These are phyloP conservation scores for Neomorphus geoffroyi DNA, from an alignment of 2,797 vertebrate species.

Conservation along the genomic window DNA sequence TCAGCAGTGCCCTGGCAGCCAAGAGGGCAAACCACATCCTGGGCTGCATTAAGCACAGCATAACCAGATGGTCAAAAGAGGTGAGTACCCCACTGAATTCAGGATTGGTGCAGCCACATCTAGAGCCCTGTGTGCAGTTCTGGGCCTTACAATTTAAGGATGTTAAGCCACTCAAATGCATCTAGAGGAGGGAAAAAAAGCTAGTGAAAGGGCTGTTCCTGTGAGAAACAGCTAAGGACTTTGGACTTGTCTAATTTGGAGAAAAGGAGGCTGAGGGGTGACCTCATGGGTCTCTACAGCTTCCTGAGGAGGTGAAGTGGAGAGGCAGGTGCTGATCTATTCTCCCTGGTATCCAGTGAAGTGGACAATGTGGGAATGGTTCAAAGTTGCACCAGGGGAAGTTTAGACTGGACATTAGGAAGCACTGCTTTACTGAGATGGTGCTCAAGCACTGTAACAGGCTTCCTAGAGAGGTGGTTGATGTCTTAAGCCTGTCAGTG, in stretches of 20 bases:
- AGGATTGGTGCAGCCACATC: no score
- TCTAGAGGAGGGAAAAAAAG: background rate
- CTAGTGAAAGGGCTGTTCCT: background rate
- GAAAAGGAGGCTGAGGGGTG: no score
- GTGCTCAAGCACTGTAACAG: background rate
- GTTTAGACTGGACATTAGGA: background rate
- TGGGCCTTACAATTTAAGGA: no score
- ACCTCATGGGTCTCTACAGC: background rate
- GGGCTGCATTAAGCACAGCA: no score
- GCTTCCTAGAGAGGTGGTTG: background rate
- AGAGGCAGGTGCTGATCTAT: background rate
- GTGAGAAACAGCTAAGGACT: fast-evolving
- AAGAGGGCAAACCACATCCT: background rate
- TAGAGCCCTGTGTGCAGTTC: no score
- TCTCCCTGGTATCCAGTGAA: background rate
- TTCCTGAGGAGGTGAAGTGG: background rate
- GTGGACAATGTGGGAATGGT: background rate
- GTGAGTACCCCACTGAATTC: no score
- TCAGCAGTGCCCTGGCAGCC: background rate
- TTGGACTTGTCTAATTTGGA: no score
- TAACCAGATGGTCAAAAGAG: no score
- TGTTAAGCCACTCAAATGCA: fast-evolving
- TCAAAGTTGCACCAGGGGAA: no score
- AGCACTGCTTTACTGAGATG: background rate
- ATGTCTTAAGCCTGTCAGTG: no score